These are phyloP conservation scores for Plestiodon gilberti DNA, from an alignment of 2,113 vertebrate species.

Conservation along the genomic window DNA sequence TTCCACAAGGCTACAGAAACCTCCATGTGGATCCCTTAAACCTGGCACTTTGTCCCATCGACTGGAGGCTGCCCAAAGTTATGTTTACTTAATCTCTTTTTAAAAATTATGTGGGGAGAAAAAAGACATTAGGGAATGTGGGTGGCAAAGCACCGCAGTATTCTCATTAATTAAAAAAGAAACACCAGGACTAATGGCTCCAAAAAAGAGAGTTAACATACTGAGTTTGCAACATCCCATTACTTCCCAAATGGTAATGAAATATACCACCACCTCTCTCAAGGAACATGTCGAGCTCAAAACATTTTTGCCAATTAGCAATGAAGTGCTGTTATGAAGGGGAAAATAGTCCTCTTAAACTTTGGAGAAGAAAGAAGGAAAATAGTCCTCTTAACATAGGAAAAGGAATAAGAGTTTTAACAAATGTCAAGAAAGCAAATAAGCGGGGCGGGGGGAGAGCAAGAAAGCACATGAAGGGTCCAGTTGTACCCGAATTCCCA, in stretches of 20 bases:
- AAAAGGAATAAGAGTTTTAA: constrained; percentile 30
- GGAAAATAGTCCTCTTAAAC: constrained; percentile 30
- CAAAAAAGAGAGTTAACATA: not conserved
- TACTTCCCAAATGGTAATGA: constrained; percentile 37
- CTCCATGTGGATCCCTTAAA: not conserved
- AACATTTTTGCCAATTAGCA: constrained; percentile 52
- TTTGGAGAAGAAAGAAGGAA: constrained; percentile 33
- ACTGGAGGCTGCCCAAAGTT: not conserved
- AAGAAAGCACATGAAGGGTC: not conserved
- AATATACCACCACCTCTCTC: constrained; percentile 6
- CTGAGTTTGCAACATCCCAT: not conserved
- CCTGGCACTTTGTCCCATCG: not conserved
- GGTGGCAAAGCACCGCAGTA: not conserved
- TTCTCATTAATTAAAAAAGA: constrained; percentile 5
- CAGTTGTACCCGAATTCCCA: not conserved
- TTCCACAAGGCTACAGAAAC: not conserved
- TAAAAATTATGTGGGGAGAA: not conserved
- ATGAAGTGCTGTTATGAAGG: not conserved
- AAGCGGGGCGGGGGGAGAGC: not conserved
- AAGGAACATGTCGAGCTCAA: constrained; percentile 6
- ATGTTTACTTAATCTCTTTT: not conserved
- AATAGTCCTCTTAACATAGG: constrained; percentile 37
- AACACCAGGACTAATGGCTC: constrained; percentile 10
- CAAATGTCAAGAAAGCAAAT: constrained; percentile 38
- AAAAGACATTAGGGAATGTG: constrained; percentile 25